Evolutionary conservation across 2,888 invertebrate species (phyloP), one percentile per base, ranked within the genome.

Genomic region (Clanis bilineata): DNA sequence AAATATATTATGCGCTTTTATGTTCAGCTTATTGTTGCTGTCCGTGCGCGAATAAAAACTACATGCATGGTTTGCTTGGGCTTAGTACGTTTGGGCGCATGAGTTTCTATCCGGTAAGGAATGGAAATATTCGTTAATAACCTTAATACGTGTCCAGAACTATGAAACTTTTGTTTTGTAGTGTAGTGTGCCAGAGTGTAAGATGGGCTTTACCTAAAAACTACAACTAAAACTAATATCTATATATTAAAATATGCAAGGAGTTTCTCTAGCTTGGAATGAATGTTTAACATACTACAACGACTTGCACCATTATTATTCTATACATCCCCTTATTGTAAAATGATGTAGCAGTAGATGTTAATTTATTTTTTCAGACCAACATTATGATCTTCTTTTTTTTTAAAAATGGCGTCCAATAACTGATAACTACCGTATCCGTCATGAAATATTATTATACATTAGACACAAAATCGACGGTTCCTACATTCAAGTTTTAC

Each of bases 171-270:
- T 18, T 9, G 51, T 32, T 28, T 28, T 32, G 51, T n/a, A 32
- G 51, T 18, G 28, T 51, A 15, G 7, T 18, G 51, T 51, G 45
- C 45, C 45, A 45, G 51, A 51, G 18, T 51, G 28, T 15, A 51
- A 28, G 15, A 51, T 25, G 32, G 51, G 18, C 18, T 32, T 51
- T 51, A 44, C 44, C 44, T 23, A 51, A 51, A 12, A 51, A 28
- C 51, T 51, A 51, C 51, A 32, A 18, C 51, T 51, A 51, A 51
- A 51, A 51, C 51, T 51, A 51, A 10, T 51, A 32, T 32, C 51
- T 51, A 51, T 28, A 51, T 9, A 15, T 51, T 32, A 51, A 9
- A 32, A 51, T 51, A 51, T 51, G 51, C 28, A 51, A 51, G 51
- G 36, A 36, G 10, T 18, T 10, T 51, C 10, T 4, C 18, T 18